Percentiles rank a stretch among this genome's conserved stretches.
phyloP scores from a whole-genome alignment of 2,888 invertebrate species.

The Caradrina kadenii region DNA sequence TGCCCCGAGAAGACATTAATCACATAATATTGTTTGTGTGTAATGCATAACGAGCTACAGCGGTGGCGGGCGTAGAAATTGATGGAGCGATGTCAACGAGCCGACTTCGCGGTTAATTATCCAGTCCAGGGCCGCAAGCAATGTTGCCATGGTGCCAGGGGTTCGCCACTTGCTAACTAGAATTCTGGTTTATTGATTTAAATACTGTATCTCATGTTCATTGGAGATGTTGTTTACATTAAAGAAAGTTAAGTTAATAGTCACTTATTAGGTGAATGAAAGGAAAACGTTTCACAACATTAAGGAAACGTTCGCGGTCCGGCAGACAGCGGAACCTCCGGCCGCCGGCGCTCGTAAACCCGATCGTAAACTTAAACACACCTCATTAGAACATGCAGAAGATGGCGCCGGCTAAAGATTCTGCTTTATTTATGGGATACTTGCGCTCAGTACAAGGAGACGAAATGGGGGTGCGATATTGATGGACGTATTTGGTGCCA shows the following conservation, averaged over 20 bases:
- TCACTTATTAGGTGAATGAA: constrained; percentile 56
- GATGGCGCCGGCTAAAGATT: constrained; percentile 73
- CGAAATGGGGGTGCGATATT: constrained; percentile 42
- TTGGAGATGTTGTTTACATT: constrained; percentile 45
- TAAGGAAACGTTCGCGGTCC: constrained; percentile 66
- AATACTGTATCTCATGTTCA: constrained; percentile 33
- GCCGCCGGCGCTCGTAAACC: constrained; percentile 72
- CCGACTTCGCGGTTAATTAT: constrained; percentile 86
- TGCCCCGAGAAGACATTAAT: constrained; percentile 85
- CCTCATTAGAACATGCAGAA: constrained; percentile 76
- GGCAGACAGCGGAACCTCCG: constrained; percentile 63
- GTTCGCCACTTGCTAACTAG: constrained; percentile 59
- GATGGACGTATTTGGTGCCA: constrained; percentile 51
- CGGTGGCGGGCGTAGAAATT: constrained; percentile 79
- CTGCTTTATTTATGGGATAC: constrained; percentile 64
- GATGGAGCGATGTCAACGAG: constrained; percentile 85
- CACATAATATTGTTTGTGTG: constrained; percentile 87
- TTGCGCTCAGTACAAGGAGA: constrained; percentile 47
- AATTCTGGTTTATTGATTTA: constrained; percentile 44
- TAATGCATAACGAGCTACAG: constrained; percentile 79
- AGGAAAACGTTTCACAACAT: constrained; percentile 59
- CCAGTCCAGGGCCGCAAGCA: constrained; percentile 66
- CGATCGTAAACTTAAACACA: constrained; percentile 77
- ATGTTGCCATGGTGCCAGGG: constrained; percentile 51
- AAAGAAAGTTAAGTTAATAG: constrained; percentile 42